Base-by-base conservation (phyloP, 2,888 invertebrate species). In the Epinotia bilunana region DNA sequence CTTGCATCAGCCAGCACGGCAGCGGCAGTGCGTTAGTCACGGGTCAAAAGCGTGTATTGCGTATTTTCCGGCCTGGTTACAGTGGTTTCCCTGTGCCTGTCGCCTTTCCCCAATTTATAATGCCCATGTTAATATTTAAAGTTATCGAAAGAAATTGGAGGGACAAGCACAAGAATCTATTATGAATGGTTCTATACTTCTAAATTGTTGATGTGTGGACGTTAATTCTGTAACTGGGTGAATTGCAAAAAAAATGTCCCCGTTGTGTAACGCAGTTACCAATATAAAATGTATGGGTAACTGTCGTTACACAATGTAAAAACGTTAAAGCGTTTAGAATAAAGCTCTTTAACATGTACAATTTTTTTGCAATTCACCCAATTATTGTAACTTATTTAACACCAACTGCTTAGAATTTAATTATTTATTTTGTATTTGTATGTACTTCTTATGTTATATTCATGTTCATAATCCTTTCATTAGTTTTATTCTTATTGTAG, bases 1-100 rank as follows among this genome's bases (percentile, higher is more conserved):
- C 72, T 79, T 79, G 77, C 78, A 76, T 79, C 77, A 79, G 75
- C 75, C 74, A 39, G 53, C 62, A 28, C 28, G 62, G 62, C 18
- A 39, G n/a, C n/a, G 49, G 13, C 16, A 53, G 49, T 62, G 43
- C 23, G 20, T 64, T 62, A 72, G 65, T 64, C 72, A 72, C 33
- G 78, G 58, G 58, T 23, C 69, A 68, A 20, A 67, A 33, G 39
- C 20, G 43, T 46, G 4, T 12, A 20, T 69, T 69, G 69, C 69
- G 60, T 60, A 28, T 46, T 69, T 69, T 69, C 69, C 58, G 46
- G 57, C 20, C 6, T 16, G 3, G 61, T 58, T 43, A n/a, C 58
- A 58, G 18, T 12, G n/a, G n/a, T n/a, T n/a, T n/a, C n/a, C n/a
- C n/a, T n/a, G n/a, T n/a, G n/a, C n/a, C n/a, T n/a, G n/a, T n/a